Evolutionary conservation across 2,888 invertebrate species (phyloP).

Genomic region (Brassicogethes aeneus): DNA sequence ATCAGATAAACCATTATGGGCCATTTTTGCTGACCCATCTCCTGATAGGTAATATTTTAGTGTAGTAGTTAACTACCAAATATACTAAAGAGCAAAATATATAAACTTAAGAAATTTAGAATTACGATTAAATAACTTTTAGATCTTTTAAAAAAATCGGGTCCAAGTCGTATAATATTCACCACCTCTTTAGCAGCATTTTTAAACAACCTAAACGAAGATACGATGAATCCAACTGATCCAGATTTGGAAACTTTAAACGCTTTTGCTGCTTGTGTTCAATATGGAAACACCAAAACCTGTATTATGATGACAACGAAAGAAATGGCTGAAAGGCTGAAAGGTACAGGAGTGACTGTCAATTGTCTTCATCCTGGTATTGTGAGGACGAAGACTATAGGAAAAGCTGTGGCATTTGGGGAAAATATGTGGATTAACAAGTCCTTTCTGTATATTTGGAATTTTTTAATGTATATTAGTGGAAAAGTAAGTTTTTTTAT

Average conservation of each 20-base stretch:
- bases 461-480: no score
- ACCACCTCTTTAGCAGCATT: constrained; percentile 11
- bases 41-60: constrained; percentile 39
- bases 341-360: not conserved
- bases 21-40: constrained; percentile 61
- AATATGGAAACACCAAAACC: not conserved
- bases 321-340: not conserved
- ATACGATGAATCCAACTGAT: not conserved
- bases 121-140: constrained; percentile 7
- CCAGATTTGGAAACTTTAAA: not conserved
- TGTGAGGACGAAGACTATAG: not conserved
- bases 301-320: not conserved
- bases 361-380: not conserved
- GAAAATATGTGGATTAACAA: no score
- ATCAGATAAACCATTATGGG: constrained; percentile 63
- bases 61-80: no score
- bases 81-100: no score
- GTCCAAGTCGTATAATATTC: constrained; percentile 14
- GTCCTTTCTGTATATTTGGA: no score
- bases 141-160: constrained; percentile 15
- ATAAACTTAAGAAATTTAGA: no score
- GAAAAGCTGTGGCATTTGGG: not conserved
- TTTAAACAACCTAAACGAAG: constrained; percentile 3
- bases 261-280: not conserved
- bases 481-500: no score